Conservation (phyloP, 2,797 vertebrate species). For the Euthynnus affinis region DNA sequence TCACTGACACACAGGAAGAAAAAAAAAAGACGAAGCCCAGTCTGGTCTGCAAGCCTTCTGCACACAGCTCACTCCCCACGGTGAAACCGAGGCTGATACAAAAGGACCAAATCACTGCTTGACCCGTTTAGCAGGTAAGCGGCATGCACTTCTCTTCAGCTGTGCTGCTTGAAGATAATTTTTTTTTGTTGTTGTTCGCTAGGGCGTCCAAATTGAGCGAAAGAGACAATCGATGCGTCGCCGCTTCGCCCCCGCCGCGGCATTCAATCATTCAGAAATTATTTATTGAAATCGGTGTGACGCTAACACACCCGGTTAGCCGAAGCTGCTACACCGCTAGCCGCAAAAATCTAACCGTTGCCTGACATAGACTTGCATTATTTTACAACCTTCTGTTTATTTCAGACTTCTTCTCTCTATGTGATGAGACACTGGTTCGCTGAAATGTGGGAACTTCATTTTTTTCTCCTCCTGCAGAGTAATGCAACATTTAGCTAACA, state of each 20-base stretch:
- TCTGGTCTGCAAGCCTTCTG: constrained; percentile 21
- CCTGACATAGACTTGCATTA: not conserved
- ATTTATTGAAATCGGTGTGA: constrained; percentile 47
- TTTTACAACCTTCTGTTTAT: not conserved
- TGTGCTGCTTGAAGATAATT: accelerated
- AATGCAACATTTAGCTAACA: constrained; percentile 52
- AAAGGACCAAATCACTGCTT: constrained; percentile 70
- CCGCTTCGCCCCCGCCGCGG: not conserved
- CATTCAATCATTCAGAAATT: constrained; percentile 34
- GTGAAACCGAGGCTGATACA: constrained; percentile 29
- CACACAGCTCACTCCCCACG: constrained; percentile 37
- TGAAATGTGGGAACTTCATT: constrained; percentile 42
- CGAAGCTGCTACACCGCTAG: not conserved
- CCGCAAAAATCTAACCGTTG: not conserved
- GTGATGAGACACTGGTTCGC: not conserved
- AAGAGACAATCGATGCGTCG: not conserved
- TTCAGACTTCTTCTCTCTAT: not conserved
- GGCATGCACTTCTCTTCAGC: accelerated
- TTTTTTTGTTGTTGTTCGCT: too few species aligned
- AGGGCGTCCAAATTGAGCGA: not conserved
- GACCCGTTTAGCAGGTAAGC: constrained; percentile 77
- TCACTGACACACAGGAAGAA: constrained; percentile 83
- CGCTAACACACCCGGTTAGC: constrained; percentile 63
- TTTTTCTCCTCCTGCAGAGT: constrained; percentile 42
- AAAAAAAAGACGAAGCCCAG: constrained; percentile 42